Percentiles rank a stretch among this genome's conserved stretches.
Conservation (phyloP, 2,113 vertebrate genomes). For the Albula glossodonta region DNA sequence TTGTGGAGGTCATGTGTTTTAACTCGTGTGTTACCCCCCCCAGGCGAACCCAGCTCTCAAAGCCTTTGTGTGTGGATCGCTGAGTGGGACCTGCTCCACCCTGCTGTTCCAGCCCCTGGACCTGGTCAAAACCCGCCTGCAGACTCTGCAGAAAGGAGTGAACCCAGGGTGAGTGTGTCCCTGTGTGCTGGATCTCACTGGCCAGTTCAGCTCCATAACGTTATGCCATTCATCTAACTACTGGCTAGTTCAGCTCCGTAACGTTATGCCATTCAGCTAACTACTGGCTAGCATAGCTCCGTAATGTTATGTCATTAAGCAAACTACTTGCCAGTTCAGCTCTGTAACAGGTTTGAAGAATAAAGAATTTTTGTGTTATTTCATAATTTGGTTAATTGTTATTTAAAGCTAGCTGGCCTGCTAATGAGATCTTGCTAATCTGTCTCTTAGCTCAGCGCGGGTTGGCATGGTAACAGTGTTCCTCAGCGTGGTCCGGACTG, state of each 20-base stretch:
- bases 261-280: too few relatives aligned
- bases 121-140: conserved; percentile 90
- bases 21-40: conserved; percentile 20
- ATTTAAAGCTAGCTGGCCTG: too few relatives aligned
- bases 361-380: too few relatives aligned
- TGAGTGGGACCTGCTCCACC: conserved; percentile 92
- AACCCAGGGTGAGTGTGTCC: conserved; percentile 60
- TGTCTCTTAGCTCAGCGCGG: conserved; percentile 64
- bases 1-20: not conserved
- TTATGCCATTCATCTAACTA: too few relatives aligned
- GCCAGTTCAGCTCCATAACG: too few relatives aligned
- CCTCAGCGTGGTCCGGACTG: conserved; percentile 81
- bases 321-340: too few relatives aligned
- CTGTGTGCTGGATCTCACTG: too few relatives aligned
- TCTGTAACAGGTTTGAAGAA: too few relatives aligned
- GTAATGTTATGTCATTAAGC: too few relatives aligned
- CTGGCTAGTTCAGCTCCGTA: too few relatives aligned
- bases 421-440: not conserved
- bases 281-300: too few relatives aligned
- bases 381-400: too few relatives aligned
- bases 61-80: conserved; percentile 90
- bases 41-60: conserved; percentile 87
- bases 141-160: conserved; percentile 72
- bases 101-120: conserved; percentile 96
- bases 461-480: conserved; percentile 82